A percentile compares a stretch with the other conserved stretches of the same genome.
Conservation (phyloP, 2,797 vertebrate species). For the Meda fulgida region DNA sequence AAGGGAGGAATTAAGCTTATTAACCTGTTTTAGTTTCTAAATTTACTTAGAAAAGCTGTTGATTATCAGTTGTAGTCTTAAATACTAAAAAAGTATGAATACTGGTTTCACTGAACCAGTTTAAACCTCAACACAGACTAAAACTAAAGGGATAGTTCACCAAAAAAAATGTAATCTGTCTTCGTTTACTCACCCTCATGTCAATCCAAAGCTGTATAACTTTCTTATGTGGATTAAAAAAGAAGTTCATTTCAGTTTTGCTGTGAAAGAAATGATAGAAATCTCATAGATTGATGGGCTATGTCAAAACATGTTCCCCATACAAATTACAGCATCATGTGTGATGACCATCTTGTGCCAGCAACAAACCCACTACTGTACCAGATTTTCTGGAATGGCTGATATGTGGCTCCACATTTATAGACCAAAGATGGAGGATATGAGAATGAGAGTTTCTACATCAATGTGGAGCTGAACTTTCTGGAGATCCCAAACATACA, state of each 20-base stretch:
- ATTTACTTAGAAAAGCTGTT: background rate
- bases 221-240: background rate
- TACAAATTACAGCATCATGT: background rate
- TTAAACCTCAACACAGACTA: background rate
- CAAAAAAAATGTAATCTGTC: background rate
- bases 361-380: background rate
- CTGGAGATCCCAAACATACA: slow-evolving; percentile 97
- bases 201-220: background rate
- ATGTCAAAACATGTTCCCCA: background rate
- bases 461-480: slow-evolving; percentile 91
- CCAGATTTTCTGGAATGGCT: background rate
- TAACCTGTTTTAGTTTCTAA: no score
- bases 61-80: background rate
- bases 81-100: background rate
- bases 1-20: no score
- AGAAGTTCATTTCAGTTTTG: background rate
- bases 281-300: background rate
- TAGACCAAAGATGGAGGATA: slow-evolving; percentile 95
- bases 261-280: background rate
- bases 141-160: background rate
- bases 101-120: background rate
- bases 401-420: background rate
- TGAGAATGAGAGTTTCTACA: slow-evolving; percentile 91
- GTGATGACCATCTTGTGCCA: background rate
- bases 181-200: background rate